Evolutionary conservation across 2,113 vertebrate genomes (phyloP).

Genomic region (Brachionichthys hirsutus): DNA sequence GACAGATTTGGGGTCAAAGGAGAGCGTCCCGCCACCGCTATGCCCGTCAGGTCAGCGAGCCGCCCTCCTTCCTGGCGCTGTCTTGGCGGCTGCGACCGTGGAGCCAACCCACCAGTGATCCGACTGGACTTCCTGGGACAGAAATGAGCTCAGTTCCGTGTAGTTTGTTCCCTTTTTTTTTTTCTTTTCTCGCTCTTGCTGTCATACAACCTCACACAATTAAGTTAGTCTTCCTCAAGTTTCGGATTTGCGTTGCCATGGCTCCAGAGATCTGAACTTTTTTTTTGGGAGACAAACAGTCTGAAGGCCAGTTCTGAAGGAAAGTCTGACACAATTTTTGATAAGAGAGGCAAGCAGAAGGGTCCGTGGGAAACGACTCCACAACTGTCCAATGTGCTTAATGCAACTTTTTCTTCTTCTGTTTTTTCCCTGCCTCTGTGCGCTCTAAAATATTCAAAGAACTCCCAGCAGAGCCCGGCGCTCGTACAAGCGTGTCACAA

Average conservation of each 20-base stretch:
- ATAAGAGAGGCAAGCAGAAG: constrained; percentile 64
- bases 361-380: constrained; percentile 69
- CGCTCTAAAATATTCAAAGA: constrained; percentile 63
- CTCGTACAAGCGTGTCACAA: constrained; percentile 58
- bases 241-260: constrained; percentile 36
- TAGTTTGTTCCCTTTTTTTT: too few species aligned
- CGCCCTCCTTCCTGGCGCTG: constrained; percentile 33
- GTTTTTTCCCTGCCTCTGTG: constrained; percentile 3
- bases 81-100: constrained; percentile 28
- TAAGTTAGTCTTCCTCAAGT: constrained; percentile 19
- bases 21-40: constrained; percentile 15
- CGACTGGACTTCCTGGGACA: constrained; percentile 17
- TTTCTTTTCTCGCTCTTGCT: constrained; percentile 4
- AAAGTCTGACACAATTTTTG: constrained; percentile 68
- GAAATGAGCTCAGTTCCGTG: constrained; percentile 40
- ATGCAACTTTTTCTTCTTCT: constrained; percentile 38
- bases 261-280: constrained; percentile 59
- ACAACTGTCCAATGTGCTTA: constrained; percentile 63
- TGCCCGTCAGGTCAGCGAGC: constrained; percentile 54
- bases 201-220: constrained; percentile 24
- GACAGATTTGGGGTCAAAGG: constrained; percentile 47
- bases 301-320: constrained; percentile 59
- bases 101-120: constrained; percentile 43
- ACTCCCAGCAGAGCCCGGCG: constrained; percentile 60
- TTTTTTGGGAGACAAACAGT: constrained; percentile 50